Conservation (phyloP, 92 coral and sea anemone species). For the Desmophyllum pertusum region DNA sequence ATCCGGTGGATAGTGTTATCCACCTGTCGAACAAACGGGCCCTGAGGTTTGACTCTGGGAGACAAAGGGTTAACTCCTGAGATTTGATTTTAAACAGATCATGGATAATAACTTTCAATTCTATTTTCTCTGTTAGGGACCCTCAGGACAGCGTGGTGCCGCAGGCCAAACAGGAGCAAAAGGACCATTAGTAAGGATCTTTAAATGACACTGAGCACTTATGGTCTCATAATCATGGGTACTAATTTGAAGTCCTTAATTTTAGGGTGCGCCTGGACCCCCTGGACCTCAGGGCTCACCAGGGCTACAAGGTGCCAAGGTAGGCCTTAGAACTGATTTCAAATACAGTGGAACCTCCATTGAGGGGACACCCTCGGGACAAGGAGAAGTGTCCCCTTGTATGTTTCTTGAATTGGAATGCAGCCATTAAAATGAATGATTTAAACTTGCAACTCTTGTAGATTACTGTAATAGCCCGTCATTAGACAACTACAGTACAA, state of each 20-base stretch:
- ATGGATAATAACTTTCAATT: background rate
- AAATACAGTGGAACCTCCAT: too few relatives aligned
- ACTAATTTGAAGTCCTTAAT: conserved; percentile 5
- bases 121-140: conserved; percentile 60
- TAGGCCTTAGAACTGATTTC: background rate
- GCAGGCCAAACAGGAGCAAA: conserved; percentile 81
- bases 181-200: conserved; percentile 74
- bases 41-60: too few relatives aligned
- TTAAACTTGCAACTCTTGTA: too few relatives aligned
- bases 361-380: too few relatives aligned
- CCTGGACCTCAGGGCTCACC: conserved; percentile 75
- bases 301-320: conserved; percentile 84
- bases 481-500: too few relatives aligned
- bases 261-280: conserved; percentile 82
- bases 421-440: too few relatives aligned
- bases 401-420: too few relatives aligned
- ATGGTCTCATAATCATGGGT: background rate
- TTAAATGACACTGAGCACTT: background rate
- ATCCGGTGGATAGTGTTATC: too few relatives aligned
- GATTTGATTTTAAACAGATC: background rate
- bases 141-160: conserved; percentile 79
- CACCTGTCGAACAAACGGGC: too few relatives aligned
- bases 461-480: too few relatives aligned
- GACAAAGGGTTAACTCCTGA: too few relatives aligned
- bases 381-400: too few relatives aligned